These are phyloP conservation scores for Drosophila emarginata DNA, from an alignment of 2,888 invertebrate species.

Conservation along the genomic window DNA sequence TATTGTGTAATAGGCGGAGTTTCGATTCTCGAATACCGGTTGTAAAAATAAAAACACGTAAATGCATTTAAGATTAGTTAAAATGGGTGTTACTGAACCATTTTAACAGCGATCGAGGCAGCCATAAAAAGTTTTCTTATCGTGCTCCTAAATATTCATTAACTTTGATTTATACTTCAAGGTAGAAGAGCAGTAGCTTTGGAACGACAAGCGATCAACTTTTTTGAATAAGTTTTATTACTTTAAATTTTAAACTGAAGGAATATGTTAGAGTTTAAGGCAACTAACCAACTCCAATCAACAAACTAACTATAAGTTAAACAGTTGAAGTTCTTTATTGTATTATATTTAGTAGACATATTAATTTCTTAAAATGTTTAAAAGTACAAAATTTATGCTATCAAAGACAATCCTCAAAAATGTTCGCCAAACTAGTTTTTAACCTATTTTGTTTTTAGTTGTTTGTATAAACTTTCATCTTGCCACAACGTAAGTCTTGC, in stretches of 20 bases:
- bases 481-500: background rate
- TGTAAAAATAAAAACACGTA: background rate
- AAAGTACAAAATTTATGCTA: too few species aligned
- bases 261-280: too few species aligned
- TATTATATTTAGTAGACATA: too few species aligned
- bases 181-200: background rate
- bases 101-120: background rate
- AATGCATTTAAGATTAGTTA: conserved; percentile 1
- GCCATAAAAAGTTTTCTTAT: background rate
- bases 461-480: background rate
- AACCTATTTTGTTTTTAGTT: too few species aligned
- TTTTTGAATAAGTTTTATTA: too few species aligned
- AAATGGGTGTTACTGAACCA: background rate
- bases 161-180: background rate
- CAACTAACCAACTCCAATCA: too few species aligned
- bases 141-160: background rate
- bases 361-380: too few species aligned
- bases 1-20: background rate
- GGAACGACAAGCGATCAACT: background rate
- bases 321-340: too few species aligned
- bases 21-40: background rate
- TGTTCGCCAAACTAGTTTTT: too few species aligned
- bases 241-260: too few species aligned
- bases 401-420: too few species aligned
- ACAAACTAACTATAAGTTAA: too few species aligned